These are phyloP conservation scores for Aporophyla lueneburgensis DNA, from an alignment of 2,888 invertebrate species.

Conservation along the genomic window DNA sequence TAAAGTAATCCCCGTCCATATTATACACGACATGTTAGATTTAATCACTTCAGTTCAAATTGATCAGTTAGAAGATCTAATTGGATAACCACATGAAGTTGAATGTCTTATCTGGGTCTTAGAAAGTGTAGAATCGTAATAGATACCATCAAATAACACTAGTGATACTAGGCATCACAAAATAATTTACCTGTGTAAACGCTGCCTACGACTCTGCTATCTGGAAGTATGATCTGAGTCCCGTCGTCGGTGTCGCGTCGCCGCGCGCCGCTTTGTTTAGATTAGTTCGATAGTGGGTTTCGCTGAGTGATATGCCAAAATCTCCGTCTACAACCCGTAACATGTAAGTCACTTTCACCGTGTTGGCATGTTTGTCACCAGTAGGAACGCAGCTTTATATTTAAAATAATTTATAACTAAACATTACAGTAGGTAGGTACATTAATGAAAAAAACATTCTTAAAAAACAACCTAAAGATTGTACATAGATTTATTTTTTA, in stretches of 20 bases:
- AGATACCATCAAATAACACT: not conserved
- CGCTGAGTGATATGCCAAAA: not conserved
- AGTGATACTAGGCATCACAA: not conserved
- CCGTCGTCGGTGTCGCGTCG: not conserved
- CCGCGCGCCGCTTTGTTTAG: not conserved
- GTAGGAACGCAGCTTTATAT: not conserved
- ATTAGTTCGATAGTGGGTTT: not conserved
- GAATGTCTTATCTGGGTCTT: not conserved
- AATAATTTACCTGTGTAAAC: not conserved
- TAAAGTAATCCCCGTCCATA: no score
- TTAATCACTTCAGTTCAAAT: not conserved
- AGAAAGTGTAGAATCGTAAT: not conserved
- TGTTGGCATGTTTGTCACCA: not conserved
- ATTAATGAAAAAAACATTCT: constrained; percentile 36
- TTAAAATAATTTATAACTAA: constrained; percentile 35
- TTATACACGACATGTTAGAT: not conserved
- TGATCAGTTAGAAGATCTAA: not conserved
- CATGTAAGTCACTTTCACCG: not conserved
- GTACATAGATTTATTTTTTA: constrained; percentile 48
- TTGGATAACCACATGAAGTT: not conserved
- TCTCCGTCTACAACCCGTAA: not conserved
- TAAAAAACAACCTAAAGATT: constrained; percentile 43
- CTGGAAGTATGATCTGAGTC: not conserved
- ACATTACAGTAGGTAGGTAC: constrained; percentile 26
- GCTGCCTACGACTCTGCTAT: not conserved